Base-by-base conservation (phyloP, 2,888 invertebrate genomes). In the Drosophila neotestacea region DNA sequence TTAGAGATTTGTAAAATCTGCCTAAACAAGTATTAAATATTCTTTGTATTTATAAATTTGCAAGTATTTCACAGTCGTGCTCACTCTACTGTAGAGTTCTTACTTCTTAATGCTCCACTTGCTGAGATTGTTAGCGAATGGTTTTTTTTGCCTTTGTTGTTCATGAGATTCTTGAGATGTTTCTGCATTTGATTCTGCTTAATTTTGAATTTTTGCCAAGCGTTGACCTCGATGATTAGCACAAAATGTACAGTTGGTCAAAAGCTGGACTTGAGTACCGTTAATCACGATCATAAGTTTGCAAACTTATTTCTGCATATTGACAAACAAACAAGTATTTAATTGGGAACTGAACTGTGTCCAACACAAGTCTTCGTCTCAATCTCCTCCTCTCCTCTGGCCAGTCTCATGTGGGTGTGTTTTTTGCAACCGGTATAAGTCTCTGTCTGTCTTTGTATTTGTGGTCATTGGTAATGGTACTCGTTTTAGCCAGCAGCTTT, bases 401-500 rank as follows among this genome's bases (percentile, higher is more conserved):
- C 22, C 22, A 4, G 30, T 38, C 9, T n/a, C 32, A 27, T 44
- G 77, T 75, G 76, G 76, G 71, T 46, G 76, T 75, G 70, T 58
- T 41, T 61, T 41, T 41, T 42, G 30, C 63, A 58, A 67, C 64
- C 70, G 51, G 46, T 68, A 56, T 27, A 16, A 39, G 6, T 13
- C 39, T 16, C 22, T 30, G 6, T 16, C 7, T 58, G 10, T 36
- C 34, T 48, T 27, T 62, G 47, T 52, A 32, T 72, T 28, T 60
- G 48, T 67, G 74, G 68, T 55, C 59, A 68, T 56, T 63, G 69
- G 74, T 62, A 60, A 63, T 73, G 55, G 42, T 36, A 68, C 56
- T 54, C 48, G 75, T 65, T 75, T 54, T 75, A 75, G 63, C 61
- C 70, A 51, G 61, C 54, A 51, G 61, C 54, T 74, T 42, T 75